phyloP scores from a whole-genome alignment of 2,113 vertebrate species.

The Ptilonorhynchus violaceus region DNA sequence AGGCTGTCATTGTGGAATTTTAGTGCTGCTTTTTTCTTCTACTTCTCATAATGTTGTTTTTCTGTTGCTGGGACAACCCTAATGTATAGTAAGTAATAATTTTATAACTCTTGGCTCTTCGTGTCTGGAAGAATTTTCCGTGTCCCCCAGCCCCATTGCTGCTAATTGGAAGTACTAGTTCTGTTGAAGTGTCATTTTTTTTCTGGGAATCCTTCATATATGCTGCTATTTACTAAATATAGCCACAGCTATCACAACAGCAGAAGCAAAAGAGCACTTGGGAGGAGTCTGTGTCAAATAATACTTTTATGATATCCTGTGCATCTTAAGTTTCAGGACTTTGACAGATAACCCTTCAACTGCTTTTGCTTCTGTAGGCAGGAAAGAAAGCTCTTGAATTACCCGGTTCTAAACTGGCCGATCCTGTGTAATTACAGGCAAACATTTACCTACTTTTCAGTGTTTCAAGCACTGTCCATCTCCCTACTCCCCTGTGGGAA shows the following conservation, averaged over 20 bases:
- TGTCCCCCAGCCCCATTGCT: neutral
- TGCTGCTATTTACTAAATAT: neutral
- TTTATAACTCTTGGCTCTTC: neutral
- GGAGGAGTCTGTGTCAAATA: neutral
- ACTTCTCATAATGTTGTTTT: neutral
- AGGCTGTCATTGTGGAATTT: neutral
- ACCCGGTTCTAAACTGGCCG: neutral
- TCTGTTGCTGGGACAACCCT: neutral
- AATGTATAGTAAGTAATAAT: neutral
- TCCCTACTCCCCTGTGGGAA: fast-evolving
- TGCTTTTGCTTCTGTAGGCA: neutral
- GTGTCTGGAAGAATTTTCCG: neutral
- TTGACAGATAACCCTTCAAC: neutral
- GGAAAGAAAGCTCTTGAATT: neutral
- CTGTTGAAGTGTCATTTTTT: neutral
- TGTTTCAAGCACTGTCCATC: neutral
- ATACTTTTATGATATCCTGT: fast-evolving
- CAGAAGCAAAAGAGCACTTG: neutral
- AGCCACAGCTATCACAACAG: neutral
- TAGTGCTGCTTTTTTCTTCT: neutral
- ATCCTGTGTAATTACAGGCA: neutral
- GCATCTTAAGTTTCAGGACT: neutral
- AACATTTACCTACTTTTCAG: neutral
- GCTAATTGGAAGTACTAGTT: neutral
- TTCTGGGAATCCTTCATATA: neutral